Conservation (phyloP, 1,140 invertebrate species). For the Monochamus saltuarius region DNA sequence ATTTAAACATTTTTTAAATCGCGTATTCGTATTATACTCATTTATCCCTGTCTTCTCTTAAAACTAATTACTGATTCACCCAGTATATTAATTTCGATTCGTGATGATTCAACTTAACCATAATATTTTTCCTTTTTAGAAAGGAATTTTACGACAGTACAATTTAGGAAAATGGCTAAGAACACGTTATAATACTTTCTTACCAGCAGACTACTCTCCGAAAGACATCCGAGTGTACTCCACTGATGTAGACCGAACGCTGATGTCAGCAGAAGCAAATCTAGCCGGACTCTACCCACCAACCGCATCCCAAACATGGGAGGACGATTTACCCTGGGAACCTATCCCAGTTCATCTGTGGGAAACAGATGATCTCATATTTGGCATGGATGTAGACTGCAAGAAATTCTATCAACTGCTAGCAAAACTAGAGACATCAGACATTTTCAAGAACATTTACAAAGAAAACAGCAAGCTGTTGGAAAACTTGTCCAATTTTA, state of each 20-base stretch:
- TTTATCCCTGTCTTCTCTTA: too few relatives aligned
- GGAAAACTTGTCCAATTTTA: neutral
- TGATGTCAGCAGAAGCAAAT: constrained; percentile 83
- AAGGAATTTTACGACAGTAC: constrained; percentile 75
- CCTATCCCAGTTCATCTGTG: constrained; percentile 82
- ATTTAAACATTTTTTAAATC: too few relatives aligned
- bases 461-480: neutral
- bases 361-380: constrained; percentile 62
- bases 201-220: constrained; percentile 55
- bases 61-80: too few relatives aligned
- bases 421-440: neutral
- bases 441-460: constrained; percentile 3
- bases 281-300: constrained; percentile 74
- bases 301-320: constrained; percentile 60
- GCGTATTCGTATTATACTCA: too few relatives aligned
- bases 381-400: constrained; percentile 61
- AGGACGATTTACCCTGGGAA: constrained; percentile 73
- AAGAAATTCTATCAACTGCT: constrained; percentile 50
- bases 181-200: constrained; percentile 62
- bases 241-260: constrained; percentile 81
- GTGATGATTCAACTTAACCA: too few relatives aligned
- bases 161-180: constrained; percentile 73
- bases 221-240: constrained; percentile 56
- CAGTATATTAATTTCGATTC: too few relatives aligned
- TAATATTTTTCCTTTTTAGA: constrained; percentile 54